A percentile compares a stretch with the other conserved stretches of the same genome.
phyloP scores from a whole-genome alignment of 2,888 invertebrate species.

The Heliconius ethilla region DNA sequence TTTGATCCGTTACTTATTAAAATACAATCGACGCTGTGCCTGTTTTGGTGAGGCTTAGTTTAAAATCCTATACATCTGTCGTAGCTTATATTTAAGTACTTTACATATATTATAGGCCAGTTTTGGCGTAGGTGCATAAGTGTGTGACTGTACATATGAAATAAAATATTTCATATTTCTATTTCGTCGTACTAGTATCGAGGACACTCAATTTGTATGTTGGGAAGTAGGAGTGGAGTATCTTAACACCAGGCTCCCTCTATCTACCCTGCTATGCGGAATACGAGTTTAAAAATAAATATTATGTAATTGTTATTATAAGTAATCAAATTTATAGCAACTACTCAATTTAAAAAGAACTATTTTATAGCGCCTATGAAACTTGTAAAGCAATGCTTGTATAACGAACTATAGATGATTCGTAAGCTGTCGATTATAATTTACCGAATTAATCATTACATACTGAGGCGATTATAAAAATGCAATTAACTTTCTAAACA shows the following conservation, averaged over 20 bases:
- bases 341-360: not conserved
- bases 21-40: not conserved
- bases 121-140: no score
- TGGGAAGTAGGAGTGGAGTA: no score
- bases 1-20: constrained; percentile 5
- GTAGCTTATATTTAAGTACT: not conserved
- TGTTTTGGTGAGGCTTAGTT: not conserved
- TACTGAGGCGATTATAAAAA: constrained; percentile 28
- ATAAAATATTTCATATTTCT: no score
- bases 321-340: no score
- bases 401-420: not conserved
- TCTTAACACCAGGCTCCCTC: no score
- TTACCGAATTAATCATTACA: constrained; percentile 13
- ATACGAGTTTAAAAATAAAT: no score
- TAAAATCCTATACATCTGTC: not conserved
- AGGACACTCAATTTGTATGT: no score
- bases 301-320: no score
- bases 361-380: constrained; percentile 1
- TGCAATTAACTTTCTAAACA: constrained; percentile 41
- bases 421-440: not conserved
- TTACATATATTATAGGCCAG: not conserved
- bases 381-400: not conserved
- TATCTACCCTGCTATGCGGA: no score
- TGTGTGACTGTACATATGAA: no score
- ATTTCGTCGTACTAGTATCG: no score